Percentiles rank a stretch among this genome's conserved stretches.
Evolutionary conservation across 2,797 vertebrate genomes (phyloP).

Genomic region (Tarsius wallacei): DNA sequence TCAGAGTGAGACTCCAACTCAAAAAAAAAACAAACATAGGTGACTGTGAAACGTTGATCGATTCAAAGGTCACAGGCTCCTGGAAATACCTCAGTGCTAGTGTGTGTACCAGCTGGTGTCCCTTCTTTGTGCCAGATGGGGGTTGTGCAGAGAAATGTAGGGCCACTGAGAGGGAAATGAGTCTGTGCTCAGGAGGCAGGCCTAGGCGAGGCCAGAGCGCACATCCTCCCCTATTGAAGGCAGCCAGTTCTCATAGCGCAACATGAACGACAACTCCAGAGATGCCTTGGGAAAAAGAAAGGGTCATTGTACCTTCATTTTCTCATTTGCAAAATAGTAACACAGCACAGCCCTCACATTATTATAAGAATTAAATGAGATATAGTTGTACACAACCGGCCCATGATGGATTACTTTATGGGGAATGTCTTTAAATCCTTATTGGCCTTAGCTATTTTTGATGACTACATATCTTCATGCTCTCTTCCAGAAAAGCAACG

Average conservation of each 20-base stretch:
- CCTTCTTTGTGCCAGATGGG: neutral
- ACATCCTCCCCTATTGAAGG: neutral
- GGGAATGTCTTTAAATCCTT: neutral
- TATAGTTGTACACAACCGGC: neutral
- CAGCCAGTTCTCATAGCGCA: neutral
- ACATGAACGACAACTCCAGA: neutral
- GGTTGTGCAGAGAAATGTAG: neutral
- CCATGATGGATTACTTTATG: neutral
- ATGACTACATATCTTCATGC: neutral
- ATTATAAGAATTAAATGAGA: neutral
- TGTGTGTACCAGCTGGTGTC: neutral
- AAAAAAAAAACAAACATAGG: too few relatives aligned
- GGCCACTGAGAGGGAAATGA: neutral
- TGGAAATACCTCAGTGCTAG: neutral
- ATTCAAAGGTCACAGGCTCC: neutral
- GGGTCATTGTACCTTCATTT: neutral
- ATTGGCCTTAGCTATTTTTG: neutral
- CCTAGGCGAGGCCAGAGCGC: neutral
- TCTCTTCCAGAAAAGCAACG: conserved; percentile 47
- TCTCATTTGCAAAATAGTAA: neutral
- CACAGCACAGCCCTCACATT: neutral
- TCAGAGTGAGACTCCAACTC: too few relatives aligned
- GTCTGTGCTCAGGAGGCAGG: neutral
- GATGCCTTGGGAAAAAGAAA: neutral
- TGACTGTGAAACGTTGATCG: neutral